These are phyloP conservation scores for Dendrocincla tyrannina DNA, from an alignment of 2,797 vertebrate species.

Conservation along the genomic window DNA sequence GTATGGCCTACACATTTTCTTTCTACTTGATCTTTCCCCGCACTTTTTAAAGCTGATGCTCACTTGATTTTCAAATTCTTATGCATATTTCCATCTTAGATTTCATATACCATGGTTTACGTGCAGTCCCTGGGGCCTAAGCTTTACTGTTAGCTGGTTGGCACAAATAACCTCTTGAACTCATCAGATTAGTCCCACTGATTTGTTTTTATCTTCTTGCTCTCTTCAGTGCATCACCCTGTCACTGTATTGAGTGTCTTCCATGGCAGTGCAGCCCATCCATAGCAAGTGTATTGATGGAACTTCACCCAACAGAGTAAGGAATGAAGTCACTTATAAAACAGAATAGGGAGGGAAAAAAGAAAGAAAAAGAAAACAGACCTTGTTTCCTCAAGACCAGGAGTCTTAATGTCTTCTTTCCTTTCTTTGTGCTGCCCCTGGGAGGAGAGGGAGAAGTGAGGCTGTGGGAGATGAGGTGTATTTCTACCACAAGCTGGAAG, in stretches of 20 bases:
- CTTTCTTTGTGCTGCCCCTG: background rate
- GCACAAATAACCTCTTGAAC: conserved; percentile 5
- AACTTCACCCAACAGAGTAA: background rate
- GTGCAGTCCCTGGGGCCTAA: background rate
- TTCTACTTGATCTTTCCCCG: background rate
- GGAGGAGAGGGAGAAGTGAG: background rate
- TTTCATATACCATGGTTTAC: background rate
- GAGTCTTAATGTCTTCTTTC: background rate
- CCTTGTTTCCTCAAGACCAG: background rate
- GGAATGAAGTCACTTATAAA: background rate
- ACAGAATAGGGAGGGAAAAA: background rate
- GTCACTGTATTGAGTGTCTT: background rate
- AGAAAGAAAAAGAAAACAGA: background rate
- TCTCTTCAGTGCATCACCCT: background rate
- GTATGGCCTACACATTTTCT: background rate
- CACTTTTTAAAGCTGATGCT: background rate
- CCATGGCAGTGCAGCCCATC: background rate
- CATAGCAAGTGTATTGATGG: background rate
- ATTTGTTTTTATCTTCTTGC: background rate
- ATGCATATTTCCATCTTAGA: background rate
- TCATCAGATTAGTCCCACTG: background rate
- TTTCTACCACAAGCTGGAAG: background rate
- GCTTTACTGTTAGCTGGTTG: background rate
- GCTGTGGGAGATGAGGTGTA: background rate
- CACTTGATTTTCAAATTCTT: background rate